Percentiles rank a stretch among this genome's conserved stretches.
Evolutionary conservation across 2,888 invertebrate species (phyloP).

Genomic region (Drosophila trichaetosa): DNA sequence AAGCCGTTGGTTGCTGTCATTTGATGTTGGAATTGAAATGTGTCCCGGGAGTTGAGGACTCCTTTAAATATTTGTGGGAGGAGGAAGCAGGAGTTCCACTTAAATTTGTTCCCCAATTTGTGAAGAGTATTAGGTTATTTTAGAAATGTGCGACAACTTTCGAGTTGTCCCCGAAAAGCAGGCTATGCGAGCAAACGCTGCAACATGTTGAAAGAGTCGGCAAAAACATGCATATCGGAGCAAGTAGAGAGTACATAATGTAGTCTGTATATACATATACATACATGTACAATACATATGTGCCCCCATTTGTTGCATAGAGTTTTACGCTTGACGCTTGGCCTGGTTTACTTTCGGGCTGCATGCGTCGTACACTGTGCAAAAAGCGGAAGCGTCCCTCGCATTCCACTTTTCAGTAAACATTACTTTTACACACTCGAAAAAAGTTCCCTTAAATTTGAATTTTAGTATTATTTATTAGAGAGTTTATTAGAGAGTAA

Average conservation of each 20-base stretch:
- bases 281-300: constrained; percentile 9
- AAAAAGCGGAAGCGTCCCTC: constrained; percentile 26
- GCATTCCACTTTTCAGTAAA: constrained; percentile 47
- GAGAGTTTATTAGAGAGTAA: too few relatives aligned
- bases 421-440: constrained; percentile 42
- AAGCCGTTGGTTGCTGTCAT: constrained; percentile 50
- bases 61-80: not conserved
- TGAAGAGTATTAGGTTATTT: constrained; percentile 29
- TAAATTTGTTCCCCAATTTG: constrained; percentile 21
- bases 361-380: constrained; percentile 32
- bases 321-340: constrained; percentile 65
- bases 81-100: not conserved
- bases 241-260: constrained; percentile 14
- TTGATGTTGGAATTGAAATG: constrained; percentile 72
- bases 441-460: not conserved
- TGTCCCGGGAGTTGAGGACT: constrained; percentile 50
- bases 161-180: constrained; percentile 32
- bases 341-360: constrained; percentile 70
- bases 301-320: constrained; percentile 19
- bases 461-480: not conserved
- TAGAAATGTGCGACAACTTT: not conserved
- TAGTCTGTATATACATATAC: constrained; percentile 7
- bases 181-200: constrained; percentile 24
- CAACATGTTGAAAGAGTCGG: constrained; percentile 7
- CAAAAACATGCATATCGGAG: not conserved